A percentile compares a stretch with the other conserved stretches of the same genome.
These are phyloP conservation scores for Microctenopoma lineatum DNA, from an alignment of 2,797 vertebrate species.

Conservation along the genomic window DNA sequence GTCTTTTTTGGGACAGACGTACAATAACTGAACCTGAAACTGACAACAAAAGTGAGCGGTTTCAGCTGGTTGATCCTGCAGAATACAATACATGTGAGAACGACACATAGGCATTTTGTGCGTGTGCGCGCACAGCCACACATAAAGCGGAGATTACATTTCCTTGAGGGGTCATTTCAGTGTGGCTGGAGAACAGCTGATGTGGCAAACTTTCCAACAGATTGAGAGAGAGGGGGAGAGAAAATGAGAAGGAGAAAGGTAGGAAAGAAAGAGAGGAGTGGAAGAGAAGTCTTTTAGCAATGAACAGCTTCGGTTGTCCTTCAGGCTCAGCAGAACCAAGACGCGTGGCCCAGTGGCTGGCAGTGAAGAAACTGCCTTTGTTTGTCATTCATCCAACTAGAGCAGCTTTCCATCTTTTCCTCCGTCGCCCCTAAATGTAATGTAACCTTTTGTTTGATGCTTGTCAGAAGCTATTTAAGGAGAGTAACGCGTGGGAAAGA, in stretches of 20 bases:
- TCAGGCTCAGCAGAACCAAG: slow-evolving; percentile 79
- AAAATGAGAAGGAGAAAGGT: slow-evolving; percentile 46
- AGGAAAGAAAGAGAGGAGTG: slow-evolving; percentile 12
- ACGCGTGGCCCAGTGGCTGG: slow-evolving; percentile 31
- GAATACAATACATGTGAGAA: slow-evolving; percentile 59
- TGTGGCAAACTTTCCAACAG: slow-evolving; percentile 77
- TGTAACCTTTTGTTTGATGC: not conserved
- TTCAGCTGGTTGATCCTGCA: slow-evolving; percentile 49
- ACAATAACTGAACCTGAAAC: slow-evolving; percentile 22
- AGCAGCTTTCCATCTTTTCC: not conserved
- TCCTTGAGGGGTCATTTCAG: slow-evolving; percentile 82
- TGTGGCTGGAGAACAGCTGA: slow-evolving; percentile 82
- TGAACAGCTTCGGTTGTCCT: slow-evolving; percentile 82
- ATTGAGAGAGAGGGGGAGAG: slow-evolving; percentile 52
- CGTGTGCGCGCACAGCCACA: slow-evolving; percentile 25
- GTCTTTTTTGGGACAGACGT: not conserved
- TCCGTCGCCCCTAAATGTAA: not conserved
- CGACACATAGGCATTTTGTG: slow-evolving; percentile 55
- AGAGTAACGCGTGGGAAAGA: not conserved
- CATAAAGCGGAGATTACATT: slow-evolving; percentile 68
- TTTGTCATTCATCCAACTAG: not conserved
- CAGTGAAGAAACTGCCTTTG: slow-evolving; percentile 11
- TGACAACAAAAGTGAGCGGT: slow-evolving; percentile 41
- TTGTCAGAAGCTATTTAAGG: not conserved
- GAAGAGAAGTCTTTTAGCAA: slow-evolving; percentile 74